Evolutionary conservation across 1,140 invertebrate species (phyloP).

Genomic region (Eupristina koningsbergeri): DNA sequence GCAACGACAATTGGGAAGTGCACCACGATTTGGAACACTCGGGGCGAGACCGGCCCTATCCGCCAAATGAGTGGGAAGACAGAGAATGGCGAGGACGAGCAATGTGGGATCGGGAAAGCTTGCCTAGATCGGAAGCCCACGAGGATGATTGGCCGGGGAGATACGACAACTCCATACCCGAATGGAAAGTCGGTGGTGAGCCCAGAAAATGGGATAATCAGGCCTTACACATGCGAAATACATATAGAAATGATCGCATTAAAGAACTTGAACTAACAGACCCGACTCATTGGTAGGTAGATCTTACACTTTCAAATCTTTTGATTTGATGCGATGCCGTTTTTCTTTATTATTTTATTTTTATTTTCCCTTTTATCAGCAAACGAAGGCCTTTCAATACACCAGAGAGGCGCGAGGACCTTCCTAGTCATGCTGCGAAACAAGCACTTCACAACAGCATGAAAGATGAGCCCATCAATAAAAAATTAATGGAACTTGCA

Average conservation of each 20-base stretch:
- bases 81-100: constrained; percentile 66
- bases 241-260: constrained; percentile 68
- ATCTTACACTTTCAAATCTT: no score
- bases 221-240: constrained; percentile 61
- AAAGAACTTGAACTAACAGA: constrained; percentile 67
- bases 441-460: constrained; percentile 68
- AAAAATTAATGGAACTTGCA: constrained; percentile 71
- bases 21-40: constrained; percentile 68
- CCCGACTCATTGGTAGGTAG: constrained; percentile 57
- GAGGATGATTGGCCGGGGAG: constrained; percentile 68
- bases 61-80: constrained; percentile 68
- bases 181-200: constrained; percentile 68
- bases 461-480: constrained; percentile 72
- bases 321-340: no score
- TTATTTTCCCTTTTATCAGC: not conserved
- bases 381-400: constrained; percentile 66
- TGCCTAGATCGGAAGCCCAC: constrained; percentile 67
- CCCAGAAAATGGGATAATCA: constrained; percentile 71
- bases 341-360: no score
- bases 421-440: constrained; percentile 64
- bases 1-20: constrained; percentile 66
- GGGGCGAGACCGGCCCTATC: constrained; percentile 64
- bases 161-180: constrained; percentile 65
- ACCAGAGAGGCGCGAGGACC: constrained; percentile 66
- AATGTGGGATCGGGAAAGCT: constrained; percentile 69